Evolutionary conservation across 2,113 vertebrate genomes (phyloP).

Genomic region (Pollimyrus isidori): DNA sequence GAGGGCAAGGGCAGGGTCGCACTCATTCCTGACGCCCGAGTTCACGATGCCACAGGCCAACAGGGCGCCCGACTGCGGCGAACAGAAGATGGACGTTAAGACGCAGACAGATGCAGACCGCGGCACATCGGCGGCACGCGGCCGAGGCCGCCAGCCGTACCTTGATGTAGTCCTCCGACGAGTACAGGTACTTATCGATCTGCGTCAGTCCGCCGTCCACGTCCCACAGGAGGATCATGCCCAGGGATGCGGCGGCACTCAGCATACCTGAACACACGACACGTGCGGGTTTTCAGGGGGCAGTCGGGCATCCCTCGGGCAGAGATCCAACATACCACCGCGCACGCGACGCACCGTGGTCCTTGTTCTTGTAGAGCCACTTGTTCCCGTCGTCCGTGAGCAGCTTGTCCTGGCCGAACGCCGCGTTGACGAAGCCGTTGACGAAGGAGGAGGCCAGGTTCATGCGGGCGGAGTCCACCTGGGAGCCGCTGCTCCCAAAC

Average conservation of each 20-base stretch:
- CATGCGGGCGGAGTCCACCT: slow-evolving; percentile 97
- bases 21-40: slow-evolving; percentile 94
- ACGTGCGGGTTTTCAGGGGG: neutral
- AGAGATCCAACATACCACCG: neutral
- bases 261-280: slow-evolving; percentile 75
- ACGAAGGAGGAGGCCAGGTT: slow-evolving; percentile 97
- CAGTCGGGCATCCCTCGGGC: neutral
- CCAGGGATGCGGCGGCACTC: slow-evolving; percentile 91
- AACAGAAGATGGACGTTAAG: neutral
- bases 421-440: slow-evolving; percentile 95
- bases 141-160: slow-evolving; percentile 42
- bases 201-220: slow-evolving; percentile 95
- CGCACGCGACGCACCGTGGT: slow-evolving; percentile 71
- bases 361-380: slow-evolving; percentile 98
- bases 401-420: slow-evolving; percentile 94
- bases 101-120: neutral
- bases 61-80: slow-evolving; percentile 81
- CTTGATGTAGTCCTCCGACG: slow-evolving; percentile 98
- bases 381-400: slow-evolving; percentile 97
- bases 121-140: neutral
- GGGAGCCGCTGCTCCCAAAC: slow-evolving; percentile 91
- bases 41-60: slow-evolving; percentile 96
- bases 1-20: slow-evolving; percentile 89
- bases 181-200: slow-evolving; percentile 97
- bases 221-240: slow-evolving; percentile 93